Conservation (phyloP, 2,888 invertebrate species). For the Matsumyia berberina region DNA sequence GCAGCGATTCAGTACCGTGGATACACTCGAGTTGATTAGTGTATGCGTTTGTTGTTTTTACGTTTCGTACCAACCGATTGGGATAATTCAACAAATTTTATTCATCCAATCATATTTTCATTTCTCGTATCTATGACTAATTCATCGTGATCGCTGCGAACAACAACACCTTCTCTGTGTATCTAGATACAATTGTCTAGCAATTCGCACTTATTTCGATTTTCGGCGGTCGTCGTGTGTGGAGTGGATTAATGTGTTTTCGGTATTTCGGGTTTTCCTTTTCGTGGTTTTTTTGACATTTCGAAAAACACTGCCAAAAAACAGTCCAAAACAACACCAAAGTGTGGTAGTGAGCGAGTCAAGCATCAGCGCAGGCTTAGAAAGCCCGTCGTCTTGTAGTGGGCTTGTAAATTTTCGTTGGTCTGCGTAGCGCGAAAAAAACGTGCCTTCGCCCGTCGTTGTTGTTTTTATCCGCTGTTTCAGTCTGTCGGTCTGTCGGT, state of each 20-base stretch:
- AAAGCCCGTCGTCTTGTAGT: conserved; percentile 23
- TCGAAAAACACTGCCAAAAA: conserved; percentile 51
- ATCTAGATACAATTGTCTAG: conserved; percentile 14
- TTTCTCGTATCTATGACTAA: conserved; percentile 56
- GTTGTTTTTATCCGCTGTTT: conserved; percentile 16
- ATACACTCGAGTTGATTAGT: conserved; percentile 81
- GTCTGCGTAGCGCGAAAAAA: conserved; percentile 51
- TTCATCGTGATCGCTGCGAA: conserved; percentile 26
- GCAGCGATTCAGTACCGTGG: conserved; percentile 80
- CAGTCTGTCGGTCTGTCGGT: conserved; percentile 47
- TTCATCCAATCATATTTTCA: conserved; percentile 49
- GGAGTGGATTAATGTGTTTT: neutral
- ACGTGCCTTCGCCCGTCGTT: conserved; percentile 42
- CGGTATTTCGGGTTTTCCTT: conserved; percentile 2
- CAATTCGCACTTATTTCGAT: conserved; percentile 9
- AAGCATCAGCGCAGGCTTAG: conserved; percentile 15
- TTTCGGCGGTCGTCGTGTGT: conserved; percentile 34
- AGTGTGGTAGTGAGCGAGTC: conserved; percentile 14
- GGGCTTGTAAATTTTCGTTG: conserved; percentile 45
- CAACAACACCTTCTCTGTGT: conserved; percentile 11
- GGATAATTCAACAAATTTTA: conserved; percentile 29
- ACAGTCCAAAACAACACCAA: conserved; percentile 21
- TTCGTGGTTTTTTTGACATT: conserved; percentile 51
- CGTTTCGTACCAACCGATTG: conserved; percentile 68
- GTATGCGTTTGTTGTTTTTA: conserved; percentile 66